Conservation (phyloP, 2,797 vertebrate species). For the Sebastolobus alascanus region DNA sequence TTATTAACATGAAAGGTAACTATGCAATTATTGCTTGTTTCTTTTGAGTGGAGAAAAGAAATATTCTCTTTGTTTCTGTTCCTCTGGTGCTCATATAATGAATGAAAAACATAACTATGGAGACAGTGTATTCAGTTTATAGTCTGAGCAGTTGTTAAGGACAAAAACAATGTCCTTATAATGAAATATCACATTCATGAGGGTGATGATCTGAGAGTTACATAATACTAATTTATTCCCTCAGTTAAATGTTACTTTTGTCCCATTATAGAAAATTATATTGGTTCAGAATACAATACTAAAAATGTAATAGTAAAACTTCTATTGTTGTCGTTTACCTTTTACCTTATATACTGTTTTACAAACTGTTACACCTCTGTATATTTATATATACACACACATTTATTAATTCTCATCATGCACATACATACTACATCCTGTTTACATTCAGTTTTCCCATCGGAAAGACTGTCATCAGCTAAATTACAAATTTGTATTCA, state of each 20-base stretch:
- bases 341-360: too few relatives aligned
- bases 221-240: background rate
- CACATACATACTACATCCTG: too few relatives aligned
- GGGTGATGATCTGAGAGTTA: background rate
- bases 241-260: background rate
- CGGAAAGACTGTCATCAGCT: too few relatives aligned
- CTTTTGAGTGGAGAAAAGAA: background rate
- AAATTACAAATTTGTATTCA: too few relatives aligned
- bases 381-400: too few relatives aligned
- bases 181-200: background rate
- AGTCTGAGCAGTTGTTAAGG: background rate
- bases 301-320: background rate
- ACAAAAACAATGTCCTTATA: background rate
- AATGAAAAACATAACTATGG: background rate
- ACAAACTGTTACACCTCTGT: too few relatives aligned
- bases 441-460: too few relatives aligned
- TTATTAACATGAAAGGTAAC: constrained; percentile 6
- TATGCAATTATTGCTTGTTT: background rate
- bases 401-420: too few relatives aligned
- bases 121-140: background rate
- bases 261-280: background rate
- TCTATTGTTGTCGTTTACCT: too few relatives aligned
- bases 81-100: background rate
- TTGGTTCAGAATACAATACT: background rate
- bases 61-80: constrained; percentile 11